Evolutionary conservation across 2,797 vertebrate species (phyloP).

Genomic region (Pempheris klunzingeri): DNA sequence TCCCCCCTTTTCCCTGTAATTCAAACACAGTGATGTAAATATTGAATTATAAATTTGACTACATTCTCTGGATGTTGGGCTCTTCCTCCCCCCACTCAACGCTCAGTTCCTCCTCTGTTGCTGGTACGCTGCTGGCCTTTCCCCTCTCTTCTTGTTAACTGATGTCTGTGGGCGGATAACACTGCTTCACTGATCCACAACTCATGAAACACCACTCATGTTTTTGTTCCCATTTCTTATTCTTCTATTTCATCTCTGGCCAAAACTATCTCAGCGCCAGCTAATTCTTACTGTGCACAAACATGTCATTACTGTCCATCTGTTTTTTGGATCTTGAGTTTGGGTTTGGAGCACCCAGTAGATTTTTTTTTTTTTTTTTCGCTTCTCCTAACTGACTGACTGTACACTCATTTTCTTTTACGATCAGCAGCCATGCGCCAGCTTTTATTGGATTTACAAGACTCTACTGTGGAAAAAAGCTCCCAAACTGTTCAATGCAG

Average conservation of each 20-base stretch:
- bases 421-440: slow-evolving; percentile 12
- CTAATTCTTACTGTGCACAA: slow-evolving; percentile 41
- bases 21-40: slow-evolving; percentile 2
- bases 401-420: slow-evolving; percentile 51
- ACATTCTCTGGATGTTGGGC: slow-evolving; percentile 43
- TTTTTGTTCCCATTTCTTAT: slow-evolving; percentile 24
- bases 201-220: slow-evolving; percentile 67
- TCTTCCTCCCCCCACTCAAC: slow-evolving; percentile 43
- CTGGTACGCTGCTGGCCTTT: slow-evolving; percentile 77
- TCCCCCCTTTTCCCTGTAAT: slow-evolving; percentile 1
- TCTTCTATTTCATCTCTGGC: slow-evolving; percentile 56
- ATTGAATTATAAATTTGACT: slow-evolving; percentile 20
- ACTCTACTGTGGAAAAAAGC: slow-evolving; percentile 6
- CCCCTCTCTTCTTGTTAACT: slow-evolving; percentile 74
- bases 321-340: slow-evolving; percentile 5
- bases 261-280: slow-evolving; percentile 34
- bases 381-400: slow-evolving; percentile 22
- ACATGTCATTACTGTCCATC: slow-evolving; percentile 4
- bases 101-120: slow-evolving; percentile 59
- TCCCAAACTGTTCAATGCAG: slow-evolving; percentile 31
- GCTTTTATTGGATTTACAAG: slow-evolving; percentile 39
- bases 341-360: slow-evolving; percentile 16
- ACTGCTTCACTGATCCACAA: slow-evolving; percentile 77
- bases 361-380: too few species aligned
- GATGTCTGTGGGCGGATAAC: slow-evolving; percentile 77